phyloP scores from a whole-genome alignment of 2,797 vertebrate species.

The Microhierax caerulescens region DNA sequence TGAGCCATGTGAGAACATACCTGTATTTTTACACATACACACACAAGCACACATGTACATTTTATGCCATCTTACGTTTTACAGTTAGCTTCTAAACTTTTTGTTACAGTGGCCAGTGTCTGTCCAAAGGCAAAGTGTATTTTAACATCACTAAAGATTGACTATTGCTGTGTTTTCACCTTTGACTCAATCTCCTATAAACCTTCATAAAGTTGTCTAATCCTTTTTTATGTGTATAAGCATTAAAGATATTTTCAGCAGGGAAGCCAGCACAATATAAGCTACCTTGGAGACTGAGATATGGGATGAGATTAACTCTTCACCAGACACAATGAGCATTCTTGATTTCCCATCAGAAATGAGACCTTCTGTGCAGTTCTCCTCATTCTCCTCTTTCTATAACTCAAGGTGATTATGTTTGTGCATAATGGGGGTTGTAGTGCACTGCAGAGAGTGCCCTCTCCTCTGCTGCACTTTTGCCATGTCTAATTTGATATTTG shows the following conservation, averaged over 20 bases:
- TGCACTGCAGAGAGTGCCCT: not conserved
- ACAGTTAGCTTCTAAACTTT: not conserved
- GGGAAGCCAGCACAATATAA: accelerated
- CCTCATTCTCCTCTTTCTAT: not conserved
- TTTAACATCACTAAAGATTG: not conserved
- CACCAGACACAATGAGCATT: too few relatives aligned
- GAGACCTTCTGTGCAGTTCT: not conserved
- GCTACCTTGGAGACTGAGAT: not conserved
- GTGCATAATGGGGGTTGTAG: not conserved
- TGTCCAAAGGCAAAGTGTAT: not conserved
- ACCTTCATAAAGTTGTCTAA: not conserved
- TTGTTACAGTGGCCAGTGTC: not conserved
- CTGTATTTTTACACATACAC: not conserved
- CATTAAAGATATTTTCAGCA: not conserved
- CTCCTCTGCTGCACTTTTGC: not conserved
- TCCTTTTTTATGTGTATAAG: not conserved
- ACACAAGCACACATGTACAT: accelerated
- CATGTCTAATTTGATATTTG: not conserved
- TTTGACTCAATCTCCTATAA: not conserved
- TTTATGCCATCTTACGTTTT: not conserved
- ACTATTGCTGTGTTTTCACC: not conserved
- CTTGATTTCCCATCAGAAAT: not conserved
- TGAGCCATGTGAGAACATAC: not conserved
- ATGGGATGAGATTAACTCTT: not conserved
- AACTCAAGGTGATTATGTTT: not conserved